These are phyloP conservation scores for Athalia cordata DNA, from an alignment of 2,888 invertebrate genomes.

Conservation along the genomic window DNA sequence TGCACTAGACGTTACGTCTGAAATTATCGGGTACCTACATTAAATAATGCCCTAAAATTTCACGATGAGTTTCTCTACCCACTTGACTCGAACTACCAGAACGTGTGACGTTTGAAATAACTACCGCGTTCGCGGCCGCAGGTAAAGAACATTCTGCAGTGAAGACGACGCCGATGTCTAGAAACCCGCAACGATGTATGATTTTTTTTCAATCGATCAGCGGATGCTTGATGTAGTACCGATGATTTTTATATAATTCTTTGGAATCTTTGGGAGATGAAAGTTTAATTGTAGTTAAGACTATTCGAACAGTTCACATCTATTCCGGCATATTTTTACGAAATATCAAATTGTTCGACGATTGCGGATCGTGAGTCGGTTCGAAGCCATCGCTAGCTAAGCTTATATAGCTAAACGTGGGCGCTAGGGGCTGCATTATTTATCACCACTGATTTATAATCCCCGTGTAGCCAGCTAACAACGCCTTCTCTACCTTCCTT, in stretches of 20 bases:
- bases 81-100: not conserved
- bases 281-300: no score
- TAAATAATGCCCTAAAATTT: constrained; percentile 11
- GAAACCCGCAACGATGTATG: not conserved
- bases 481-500: constrained; percentile 46
- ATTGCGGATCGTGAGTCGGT: not conserved
- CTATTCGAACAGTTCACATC: no score
- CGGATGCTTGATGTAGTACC: not conserved
- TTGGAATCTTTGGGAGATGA: no score
- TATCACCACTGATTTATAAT: constrained; percentile 62
- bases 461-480: constrained; percentile 54
- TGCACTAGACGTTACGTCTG: no score
- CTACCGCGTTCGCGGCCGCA: not conserved
- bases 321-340: no score
- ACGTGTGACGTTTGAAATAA: constrained; percentile 9
- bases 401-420: constrained; percentile 45
- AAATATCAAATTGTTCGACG: no score
- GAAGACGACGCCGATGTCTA: not conserved
- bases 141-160: not conserved
- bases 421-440: constrained; percentile 56
- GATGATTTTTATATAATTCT: no score
- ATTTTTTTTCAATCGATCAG: not conserved
- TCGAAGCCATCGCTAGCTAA: constrained; percentile 33
- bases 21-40: no score
- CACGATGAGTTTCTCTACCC: not conserved